Evolutionary conservation across 2,113 vertebrate species (phyloP).

Genomic region (Chelonoidis abingdonii): DNA sequence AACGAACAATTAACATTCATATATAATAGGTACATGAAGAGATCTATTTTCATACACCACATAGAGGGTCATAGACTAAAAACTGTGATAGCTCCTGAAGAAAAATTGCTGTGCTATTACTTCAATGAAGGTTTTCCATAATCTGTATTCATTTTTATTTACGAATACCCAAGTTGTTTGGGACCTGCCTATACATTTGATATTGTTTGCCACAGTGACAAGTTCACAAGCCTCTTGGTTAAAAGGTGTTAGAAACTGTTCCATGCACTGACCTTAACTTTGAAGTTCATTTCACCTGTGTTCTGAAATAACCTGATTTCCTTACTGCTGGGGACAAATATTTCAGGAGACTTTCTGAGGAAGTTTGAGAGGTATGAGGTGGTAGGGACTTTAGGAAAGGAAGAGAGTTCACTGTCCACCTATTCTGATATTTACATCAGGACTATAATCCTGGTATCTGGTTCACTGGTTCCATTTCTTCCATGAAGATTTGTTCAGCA

Average conservation of each 20-base stretch:
- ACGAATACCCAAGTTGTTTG: background rate
- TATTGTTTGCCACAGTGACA: accelerated
- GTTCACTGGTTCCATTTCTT: background rate
- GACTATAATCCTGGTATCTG: background rate
- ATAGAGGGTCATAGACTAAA: background rate
- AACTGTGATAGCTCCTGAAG: accelerated
- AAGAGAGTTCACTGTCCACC: background rate
- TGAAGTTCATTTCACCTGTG: background rate
- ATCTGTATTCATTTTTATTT: accelerated
- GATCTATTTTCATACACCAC: background rate
- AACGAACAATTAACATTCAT: background rate
- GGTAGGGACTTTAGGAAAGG: background rate
- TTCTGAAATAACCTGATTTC: background rate
- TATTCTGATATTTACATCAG: background rate
- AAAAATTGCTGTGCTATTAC: background rate
- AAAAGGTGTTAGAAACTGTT: background rate
- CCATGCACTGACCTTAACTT: background rate
- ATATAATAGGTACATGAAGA: background rate
- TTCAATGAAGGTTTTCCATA: background rate
- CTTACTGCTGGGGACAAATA: background rate
- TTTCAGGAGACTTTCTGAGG: background rate
- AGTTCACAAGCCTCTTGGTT: accelerated
- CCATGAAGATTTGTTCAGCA: background rate
- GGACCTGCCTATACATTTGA: accelerated
- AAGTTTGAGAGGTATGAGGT: background rate